Conservation (phyloP, 2,797 vertebrate species). For the Muscicapa comitata region DNA sequence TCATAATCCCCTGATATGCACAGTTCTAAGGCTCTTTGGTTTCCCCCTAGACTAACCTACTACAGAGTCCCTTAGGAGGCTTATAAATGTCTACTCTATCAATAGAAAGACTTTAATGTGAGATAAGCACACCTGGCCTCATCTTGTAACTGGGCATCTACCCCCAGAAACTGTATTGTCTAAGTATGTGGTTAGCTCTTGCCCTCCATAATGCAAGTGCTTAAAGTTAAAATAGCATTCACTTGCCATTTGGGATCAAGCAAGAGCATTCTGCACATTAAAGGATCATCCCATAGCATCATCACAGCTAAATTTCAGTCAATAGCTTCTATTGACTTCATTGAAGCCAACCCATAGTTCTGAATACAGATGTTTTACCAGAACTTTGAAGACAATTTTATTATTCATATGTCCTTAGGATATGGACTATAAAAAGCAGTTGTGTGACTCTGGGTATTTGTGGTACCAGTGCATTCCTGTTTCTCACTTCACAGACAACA, state of each 20-base stretch:
- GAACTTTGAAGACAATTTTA: not conserved
- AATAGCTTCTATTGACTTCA: not conserved
- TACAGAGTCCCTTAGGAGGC: not conserved
- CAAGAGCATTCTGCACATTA: not conserved
- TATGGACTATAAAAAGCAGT: not conserved
- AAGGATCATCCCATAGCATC: not conserved
- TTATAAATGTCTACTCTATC: not conserved
- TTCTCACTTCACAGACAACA: not conserved
- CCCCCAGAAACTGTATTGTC: not conserved
- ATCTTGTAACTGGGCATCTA: not conserved
- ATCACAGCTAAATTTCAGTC: not conserved
- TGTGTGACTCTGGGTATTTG: not conserved
- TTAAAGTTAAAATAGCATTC: not conserved
- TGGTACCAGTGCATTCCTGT: not conserved
- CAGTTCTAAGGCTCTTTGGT: not conserved
- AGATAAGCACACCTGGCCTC: not conserved
- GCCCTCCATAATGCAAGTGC: not conserved
- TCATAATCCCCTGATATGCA: not conserved
- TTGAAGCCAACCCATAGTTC: not conserved
- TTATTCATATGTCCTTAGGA: not conserved
- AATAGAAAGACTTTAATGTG: not conserved
- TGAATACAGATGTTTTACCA: not conserved
- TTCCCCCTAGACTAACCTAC: not conserved
- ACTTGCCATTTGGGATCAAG: not conserved
- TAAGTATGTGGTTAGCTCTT: not conserved